phyloP scores from a whole-genome alignment of 1,140 invertebrate genomes.

The Venustaconcha ellipsiformis region DNA sequence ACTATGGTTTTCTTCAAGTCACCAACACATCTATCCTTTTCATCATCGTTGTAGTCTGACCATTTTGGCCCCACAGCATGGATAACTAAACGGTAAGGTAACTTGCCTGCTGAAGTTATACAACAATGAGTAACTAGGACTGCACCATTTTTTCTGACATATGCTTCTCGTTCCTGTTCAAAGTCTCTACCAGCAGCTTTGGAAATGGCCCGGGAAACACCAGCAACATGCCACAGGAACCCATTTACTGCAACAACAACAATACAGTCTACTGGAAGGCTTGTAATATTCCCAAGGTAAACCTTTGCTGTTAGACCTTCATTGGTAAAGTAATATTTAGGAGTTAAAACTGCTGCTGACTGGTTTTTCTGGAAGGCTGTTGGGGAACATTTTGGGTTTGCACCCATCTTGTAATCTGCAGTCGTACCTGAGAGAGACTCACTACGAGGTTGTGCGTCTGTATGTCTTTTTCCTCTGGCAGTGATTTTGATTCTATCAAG shows the following conservation, averaged over 20 bases:
- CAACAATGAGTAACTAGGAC: neutral
- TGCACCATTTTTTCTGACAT: neutral
- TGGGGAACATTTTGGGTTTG: too few species aligned
- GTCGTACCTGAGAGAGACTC: too few species aligned
- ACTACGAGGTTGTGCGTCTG: too few species aligned
- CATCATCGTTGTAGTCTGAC: conserved; percentile 16
- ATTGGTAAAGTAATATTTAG: too few species aligned
- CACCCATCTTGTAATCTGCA: too few species aligned
- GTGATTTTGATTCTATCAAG: too few species aligned
- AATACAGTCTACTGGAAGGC: neutral
- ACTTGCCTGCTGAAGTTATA: conserved; percentile 17
- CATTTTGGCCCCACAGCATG: conserved; percentile 40
- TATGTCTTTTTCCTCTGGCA: too few species aligned
- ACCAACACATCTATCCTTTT: conserved; percentile 1
- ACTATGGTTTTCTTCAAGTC: conserved; percentile 29
- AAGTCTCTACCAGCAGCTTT: conserved; percentile 10
- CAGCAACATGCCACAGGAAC: neutral
- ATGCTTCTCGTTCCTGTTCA: neutral
- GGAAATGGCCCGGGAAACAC: neutral
- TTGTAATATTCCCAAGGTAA: too few species aligned
- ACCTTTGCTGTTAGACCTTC: too few species aligned
- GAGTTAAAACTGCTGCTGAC: too few species aligned
- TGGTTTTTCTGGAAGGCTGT: too few species aligned
- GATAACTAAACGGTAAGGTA: conserved; percentile 32
- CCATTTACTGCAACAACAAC: conserved; percentile 5